These are phyloP conservation scores for Cheilosia urbana DNA, from an alignment of 2,888 invertebrate species.

Conservation along the genomic window DNA sequence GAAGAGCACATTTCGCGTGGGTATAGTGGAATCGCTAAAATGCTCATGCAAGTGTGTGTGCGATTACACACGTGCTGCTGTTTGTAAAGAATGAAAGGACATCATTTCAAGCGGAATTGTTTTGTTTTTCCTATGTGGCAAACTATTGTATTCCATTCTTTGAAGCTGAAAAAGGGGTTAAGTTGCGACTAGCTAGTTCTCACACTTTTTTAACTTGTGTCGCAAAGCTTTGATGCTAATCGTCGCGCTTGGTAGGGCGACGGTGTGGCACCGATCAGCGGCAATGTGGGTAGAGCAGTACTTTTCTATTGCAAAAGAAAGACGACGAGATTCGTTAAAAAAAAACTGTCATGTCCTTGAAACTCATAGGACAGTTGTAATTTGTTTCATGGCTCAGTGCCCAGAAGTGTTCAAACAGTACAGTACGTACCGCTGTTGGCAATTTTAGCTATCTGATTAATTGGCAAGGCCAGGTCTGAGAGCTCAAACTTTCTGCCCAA, in stretches of 20 bases:
- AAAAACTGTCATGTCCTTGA: too few relatives aligned
- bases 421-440: too few relatives aligned
- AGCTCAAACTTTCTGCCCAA: too few relatives aligned
- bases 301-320: too few relatives aligned
- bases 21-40: slow-evolving; percentile 1
- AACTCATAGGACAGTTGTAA: too few relatives aligned
- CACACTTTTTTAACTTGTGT: background rate
- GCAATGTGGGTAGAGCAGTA: background rate
- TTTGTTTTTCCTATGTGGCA: slow-evolving; percentile 17
- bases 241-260: background rate
- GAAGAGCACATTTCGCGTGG: slow-evolving; percentile 31
- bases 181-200: slow-evolving; percentile 24
- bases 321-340: too few relatives aligned
- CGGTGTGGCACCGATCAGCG: background rate
- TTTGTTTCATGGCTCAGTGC: too few relatives aligned
- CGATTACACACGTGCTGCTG: slow-evolving; percentile 41
- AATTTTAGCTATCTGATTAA: too few relatives aligned
- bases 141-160: slow-evolving; percentile 28
- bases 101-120: slow-evolving; percentile 47
- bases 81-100: slow-evolving; percentile 32
- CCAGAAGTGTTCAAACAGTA: too few relatives aligned
- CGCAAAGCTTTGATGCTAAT: background rate
- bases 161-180: slow-evolving; percentile 23
- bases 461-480: too few relatives aligned
- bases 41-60: slow-evolving; percentile 32